Conservation (phyloP, 1,140 invertebrate species). For the Nomia melanderi region DNA sequence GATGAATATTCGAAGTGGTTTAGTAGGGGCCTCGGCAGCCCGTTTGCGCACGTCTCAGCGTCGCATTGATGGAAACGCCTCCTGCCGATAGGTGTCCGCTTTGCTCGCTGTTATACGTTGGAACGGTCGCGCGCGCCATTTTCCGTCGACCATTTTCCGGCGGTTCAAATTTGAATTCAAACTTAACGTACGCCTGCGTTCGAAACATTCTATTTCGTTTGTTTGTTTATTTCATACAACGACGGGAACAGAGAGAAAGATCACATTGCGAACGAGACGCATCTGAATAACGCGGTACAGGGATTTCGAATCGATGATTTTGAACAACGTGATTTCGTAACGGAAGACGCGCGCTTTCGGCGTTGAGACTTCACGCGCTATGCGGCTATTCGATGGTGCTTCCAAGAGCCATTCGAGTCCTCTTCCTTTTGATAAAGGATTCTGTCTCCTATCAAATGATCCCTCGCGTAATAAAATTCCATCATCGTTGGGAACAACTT, state of each 20-base stretch:
- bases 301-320: no score
- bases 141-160: no score
- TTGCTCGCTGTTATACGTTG: neutral
- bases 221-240: no score
- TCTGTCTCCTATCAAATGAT: slow-evolving; percentile 73
- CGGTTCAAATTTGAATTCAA: no score
- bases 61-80: neutral
- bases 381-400: slow-evolving; percentile 58
- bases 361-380: slow-evolving; percentile 38
- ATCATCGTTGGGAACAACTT: slow-evolving; percentile 73
- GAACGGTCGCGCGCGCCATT: neutral
- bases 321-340: no score
- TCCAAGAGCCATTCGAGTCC: slow-evolving; percentile 49
- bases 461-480: slow-evolving; percentile 74
- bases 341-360: no score
- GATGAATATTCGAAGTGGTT: neutral
- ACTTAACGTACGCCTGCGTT: no score
- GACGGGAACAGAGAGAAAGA: no score
- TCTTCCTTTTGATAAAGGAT: slow-evolving; percentile 58
- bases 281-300: no score
- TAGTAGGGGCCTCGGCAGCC: neutral
- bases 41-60: neutral
- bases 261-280: no score
- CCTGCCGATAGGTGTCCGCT: slow-evolving; percentile 41
- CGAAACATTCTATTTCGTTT: no score